Evolutionary conservation across 2,797 vertebrate species (phyloP), one percentile per base, ranked within the genome.

Genomic region (Sebastes matsubarae): DNA sequence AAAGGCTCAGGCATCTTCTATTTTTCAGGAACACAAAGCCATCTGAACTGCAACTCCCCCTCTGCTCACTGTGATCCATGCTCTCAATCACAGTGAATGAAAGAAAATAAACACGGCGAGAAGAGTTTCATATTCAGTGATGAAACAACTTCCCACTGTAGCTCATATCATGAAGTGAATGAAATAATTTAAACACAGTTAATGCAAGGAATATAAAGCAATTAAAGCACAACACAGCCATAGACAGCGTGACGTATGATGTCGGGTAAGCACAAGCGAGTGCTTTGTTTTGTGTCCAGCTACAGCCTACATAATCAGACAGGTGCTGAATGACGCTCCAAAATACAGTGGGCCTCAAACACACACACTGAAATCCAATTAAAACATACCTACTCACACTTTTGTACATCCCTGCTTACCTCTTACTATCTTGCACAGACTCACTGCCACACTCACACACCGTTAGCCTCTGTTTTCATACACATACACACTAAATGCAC

Each of bases 281-380:
- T 34, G 58, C 80, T 82, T 92, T 88, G 66, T 85, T 79, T 52
- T 36, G 16, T 82, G 71, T 70, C 36, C 66, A 74, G 80, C 55
- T 75, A 60, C 75, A 83, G 85, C 73, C 72, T 27, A 25, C 57
- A 74, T 68, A 72, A 14, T 66, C 59, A 82, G 85, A 86, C 80
- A 80, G 79, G 84, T 86, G 81, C 55, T 84, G 77, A 83, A 27
- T 70, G 83, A 87, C 4, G 16, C 54, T 81, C 87, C 42, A 85
- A 72, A 86, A 80, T 88, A 84, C 58, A 58, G 68, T 58, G 27
- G 60, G 22, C 52, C 34, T 2, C 71, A n/a, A 9, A 38, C 77
- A n/a, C 64, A 57, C n/a, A 34, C 30, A 67, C 36, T 38, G 46
- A 74, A 75, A 77, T 75, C 72, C 38, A 61, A 72, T 75, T 74